Evolutionary conservation across 2,888 invertebrate species (phyloP).

Genomic region (Rotaria macrura): DNA sequence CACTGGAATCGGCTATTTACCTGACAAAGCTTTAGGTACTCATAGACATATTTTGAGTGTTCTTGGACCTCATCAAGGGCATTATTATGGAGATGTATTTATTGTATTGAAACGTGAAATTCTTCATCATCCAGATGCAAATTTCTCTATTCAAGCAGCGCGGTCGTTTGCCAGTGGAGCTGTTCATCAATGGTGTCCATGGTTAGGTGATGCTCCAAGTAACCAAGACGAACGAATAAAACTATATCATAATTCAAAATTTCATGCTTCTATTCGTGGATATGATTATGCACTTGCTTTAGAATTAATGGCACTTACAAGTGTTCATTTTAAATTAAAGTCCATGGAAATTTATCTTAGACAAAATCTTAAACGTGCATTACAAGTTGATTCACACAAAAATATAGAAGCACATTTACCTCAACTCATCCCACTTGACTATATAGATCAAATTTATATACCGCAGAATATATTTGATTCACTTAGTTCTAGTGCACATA

Average conservation of each 20-base stretch:
- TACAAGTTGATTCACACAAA: background rate
- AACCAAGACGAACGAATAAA: background rate
- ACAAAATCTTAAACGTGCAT: background rate
- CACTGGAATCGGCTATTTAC: background rate
- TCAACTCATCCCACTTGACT: background rate
- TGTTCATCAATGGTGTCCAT: background rate
- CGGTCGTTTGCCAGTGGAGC: background rate
- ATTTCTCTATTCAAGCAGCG: background rate
- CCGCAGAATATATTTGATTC: background rate
- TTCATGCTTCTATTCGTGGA: background rate
- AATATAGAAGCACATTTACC: background rate
- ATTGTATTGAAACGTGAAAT: background rate
- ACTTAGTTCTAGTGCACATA: background rate
- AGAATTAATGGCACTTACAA: background rate
- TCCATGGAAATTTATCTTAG: background rate
- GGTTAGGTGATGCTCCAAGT: background rate
- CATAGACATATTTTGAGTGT: background rate
- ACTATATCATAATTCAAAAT: background rate
- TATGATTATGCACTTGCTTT: background rate
- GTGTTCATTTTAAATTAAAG: background rate
- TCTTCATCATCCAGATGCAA: background rate
- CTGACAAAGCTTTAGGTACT: background rate
- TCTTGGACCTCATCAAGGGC: background rate
- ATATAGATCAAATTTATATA: background rate
- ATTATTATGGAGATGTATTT: background rate